These are phyloP conservation scores for Eubucco bourcierii DNA, from an alignment of 2,113 vertebrate species.

Conservation along the genomic window DNA sequence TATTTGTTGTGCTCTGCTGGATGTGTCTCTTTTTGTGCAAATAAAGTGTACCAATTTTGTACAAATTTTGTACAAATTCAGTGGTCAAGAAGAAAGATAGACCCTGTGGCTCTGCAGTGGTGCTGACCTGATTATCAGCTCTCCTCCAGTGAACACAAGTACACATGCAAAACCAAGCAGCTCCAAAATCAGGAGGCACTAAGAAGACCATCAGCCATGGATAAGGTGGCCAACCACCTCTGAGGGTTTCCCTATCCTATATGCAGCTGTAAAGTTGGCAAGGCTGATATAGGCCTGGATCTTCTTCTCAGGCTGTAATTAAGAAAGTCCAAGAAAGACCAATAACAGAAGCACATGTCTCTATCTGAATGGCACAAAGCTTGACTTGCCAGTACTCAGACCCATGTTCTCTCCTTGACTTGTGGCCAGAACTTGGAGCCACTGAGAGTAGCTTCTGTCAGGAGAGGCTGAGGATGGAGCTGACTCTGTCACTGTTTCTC, in stretches of 20 bases:
- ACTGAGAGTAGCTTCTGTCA: background rate
- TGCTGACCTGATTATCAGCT: background rate
- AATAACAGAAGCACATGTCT: background rate
- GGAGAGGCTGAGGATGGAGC: background rate
- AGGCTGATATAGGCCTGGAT: background rate
- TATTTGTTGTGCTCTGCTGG: background rate
- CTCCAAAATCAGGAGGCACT: background rate
- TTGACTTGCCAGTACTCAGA: background rate
- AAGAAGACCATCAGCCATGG: background rate
- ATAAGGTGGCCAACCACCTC: rapidly evolving
- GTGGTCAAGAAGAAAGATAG: background rate
- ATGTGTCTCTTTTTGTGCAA: background rate
- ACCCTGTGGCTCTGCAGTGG: background rate
- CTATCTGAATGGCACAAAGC: background rate
- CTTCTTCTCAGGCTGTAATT: background rate
- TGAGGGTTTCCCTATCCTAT: background rate
- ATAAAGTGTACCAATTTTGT: background rate
- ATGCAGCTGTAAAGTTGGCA: background rate
- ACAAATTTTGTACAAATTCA: background rate
- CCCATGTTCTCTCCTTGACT: background rate
- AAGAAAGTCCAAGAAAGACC: background rate
- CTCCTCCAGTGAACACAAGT: background rate
- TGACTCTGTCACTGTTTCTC: background rate
- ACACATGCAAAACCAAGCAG: background rate
- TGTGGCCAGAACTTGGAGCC: background rate